phyloP scores from a whole-genome alignment of 2,888 invertebrate genomes.

The Hyles lineata region DNA sequence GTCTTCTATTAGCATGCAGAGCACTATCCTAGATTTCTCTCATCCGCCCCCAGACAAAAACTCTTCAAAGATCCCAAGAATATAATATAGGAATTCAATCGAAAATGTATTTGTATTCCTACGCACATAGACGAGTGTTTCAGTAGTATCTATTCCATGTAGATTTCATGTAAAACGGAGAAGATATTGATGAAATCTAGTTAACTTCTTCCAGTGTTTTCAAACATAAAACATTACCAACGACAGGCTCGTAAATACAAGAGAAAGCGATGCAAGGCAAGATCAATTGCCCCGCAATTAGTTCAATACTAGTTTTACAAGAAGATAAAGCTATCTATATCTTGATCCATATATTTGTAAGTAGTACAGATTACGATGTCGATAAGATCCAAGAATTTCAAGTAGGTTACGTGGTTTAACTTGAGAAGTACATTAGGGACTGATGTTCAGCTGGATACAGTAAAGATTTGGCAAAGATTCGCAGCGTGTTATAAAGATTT shows the following conservation, averaged over 20 bases:
- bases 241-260: not conserved
- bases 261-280: slow-evolving; percentile 6
- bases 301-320: slow-evolving; percentile 13
- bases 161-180: not conserved
- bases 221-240: not conserved
- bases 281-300: slow-evolving; percentile 8
- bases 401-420: not conserved
- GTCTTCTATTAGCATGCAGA: too few species aligned
- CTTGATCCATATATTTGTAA: slow-evolving; percentile 8
- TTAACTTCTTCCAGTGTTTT: not conserved
- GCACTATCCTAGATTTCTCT: too few species aligned
- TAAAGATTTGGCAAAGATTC: not conserved
- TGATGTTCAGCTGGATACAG: not conserved
- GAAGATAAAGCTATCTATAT: slow-evolving; percentile 3
- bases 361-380: slow-evolving; percentile 1
- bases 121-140: too few species aligned
- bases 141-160: too few species aligned
- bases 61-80: too few species aligned
- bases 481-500: too few species aligned
- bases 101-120: too few species aligned
- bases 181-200: not conserved
- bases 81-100: too few species aligned
- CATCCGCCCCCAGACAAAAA: too few species aligned
- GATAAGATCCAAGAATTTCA: not conserved
- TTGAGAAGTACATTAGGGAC: not conserved